A percentile compares a stretch with the other conserved stretches of the same genome.
Evolutionary conservation across 2,113 vertebrate genomes (phyloP).

Genomic region (Diphyllodes magnificus): DNA sequence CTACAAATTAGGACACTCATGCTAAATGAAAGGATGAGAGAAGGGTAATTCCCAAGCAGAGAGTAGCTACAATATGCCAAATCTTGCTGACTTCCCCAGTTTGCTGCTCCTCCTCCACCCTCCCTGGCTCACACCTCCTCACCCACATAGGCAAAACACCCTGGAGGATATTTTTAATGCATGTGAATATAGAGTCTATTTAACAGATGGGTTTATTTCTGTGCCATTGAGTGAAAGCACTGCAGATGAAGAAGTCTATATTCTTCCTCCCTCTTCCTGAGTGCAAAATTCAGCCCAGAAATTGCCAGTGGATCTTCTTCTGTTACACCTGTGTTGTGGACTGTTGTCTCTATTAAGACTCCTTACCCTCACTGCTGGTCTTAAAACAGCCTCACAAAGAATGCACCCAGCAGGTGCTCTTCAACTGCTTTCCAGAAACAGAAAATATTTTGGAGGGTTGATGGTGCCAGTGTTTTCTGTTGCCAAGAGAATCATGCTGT

Average conservation of each 20-base stretch:
- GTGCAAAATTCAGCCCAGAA: background rate
- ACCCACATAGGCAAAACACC: background rate
- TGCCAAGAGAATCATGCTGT: background rate
- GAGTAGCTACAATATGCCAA: background rate
- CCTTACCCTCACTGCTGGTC: background rate
- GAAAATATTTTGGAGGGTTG: background rate
- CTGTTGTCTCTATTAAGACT: background rate
- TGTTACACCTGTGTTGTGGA: background rate
- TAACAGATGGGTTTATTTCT: background rate
- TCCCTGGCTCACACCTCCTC: background rate
- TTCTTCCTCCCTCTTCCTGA: background rate
- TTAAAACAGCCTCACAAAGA: background rate
- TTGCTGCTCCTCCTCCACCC: background rate
- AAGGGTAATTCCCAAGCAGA: background rate
- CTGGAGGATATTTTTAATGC: background rate
- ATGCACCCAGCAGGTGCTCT: background rate
- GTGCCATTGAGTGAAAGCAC: background rate
- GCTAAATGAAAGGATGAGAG: background rate
- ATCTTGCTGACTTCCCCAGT: background rate
- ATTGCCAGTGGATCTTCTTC: background rate
- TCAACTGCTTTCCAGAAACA: background rate
- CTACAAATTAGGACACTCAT: background rate
- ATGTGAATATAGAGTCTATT: background rate
- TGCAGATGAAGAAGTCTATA: background rate
- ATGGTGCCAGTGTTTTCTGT: background rate